Conservation (phyloP, 2,797 vertebrate genomes). For the Arrhamphus sclerolepis region DNA sequence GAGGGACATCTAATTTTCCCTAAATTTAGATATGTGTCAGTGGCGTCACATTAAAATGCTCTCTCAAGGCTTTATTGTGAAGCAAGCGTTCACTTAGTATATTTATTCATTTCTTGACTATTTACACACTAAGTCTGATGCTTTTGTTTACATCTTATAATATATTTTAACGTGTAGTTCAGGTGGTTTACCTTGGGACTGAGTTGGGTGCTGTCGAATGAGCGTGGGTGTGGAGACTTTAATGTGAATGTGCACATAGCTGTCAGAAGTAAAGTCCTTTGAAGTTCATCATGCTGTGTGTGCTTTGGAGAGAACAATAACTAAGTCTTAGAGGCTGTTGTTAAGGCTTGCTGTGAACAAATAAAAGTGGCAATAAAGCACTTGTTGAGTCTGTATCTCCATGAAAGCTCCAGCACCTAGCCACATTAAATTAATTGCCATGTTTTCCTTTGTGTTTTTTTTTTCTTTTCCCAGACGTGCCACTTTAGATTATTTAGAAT, state of each 20-base stretch:
- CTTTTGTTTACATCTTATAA: conserved; percentile 49
- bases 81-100: conserved; percentile 59
- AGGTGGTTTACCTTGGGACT: conserved; percentile 52
- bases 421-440: conserved; percentile 5
- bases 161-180: conserved; percentile 44
- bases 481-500: not conserved
- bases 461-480: not conserved
- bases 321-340: conserved; percentile 43
- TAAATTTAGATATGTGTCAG: conserved; percentile 45
- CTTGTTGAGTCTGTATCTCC: conserved; percentile 55
- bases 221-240: not conserved
- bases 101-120: conserved; percentile 69
- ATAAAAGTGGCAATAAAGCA: conserved; percentile 58
- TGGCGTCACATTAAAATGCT: conserved; percentile 63
- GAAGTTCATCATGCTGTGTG: conserved; percentile 65
- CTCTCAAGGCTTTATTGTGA: conserved; percentile 47
- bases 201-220: conserved; percentile 34
- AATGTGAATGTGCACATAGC: conserved; percentile 22
- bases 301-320: conserved; percentile 55
- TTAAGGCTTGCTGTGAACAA: conserved; percentile 56
- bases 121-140: conserved; percentile 32
- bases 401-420: conserved; percentile 15
- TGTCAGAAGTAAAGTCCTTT: conserved; percentile 62
- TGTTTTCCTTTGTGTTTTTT: conserved; percentile 19
- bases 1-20: conserved; percentile 43